A percentile compares a stretch with the other conserved stretches of the same genome.
Evolutionary conservation across 53 echinoderm and acorn worm genomes (phyloP).

Genomic region (Luidia sarsii): DNA sequence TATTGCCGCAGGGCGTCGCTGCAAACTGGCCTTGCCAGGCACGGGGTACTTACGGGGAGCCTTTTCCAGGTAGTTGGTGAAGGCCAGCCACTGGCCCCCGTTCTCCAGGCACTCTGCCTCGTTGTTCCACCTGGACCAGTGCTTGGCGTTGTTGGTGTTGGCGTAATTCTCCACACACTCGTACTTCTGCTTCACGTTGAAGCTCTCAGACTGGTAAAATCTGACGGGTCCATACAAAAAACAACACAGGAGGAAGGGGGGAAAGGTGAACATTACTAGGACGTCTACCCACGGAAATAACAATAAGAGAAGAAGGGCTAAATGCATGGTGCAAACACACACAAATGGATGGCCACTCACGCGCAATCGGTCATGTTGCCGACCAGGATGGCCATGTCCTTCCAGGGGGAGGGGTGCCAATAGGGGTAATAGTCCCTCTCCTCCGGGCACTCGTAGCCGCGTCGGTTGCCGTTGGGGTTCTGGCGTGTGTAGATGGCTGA

Average conservation of each 20-base stretch:
- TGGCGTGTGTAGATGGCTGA: slow-evolving; percentile 95
- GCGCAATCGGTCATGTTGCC: slow-evolving; percentile 78
- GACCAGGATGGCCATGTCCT: slow-evolving; percentile 86
- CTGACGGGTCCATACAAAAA: slow-evolving; percentile 30
- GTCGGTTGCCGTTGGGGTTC: slow-evolving; percentile 92
- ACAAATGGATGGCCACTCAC: slow-evolving; percentile 75
- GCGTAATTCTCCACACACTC: slow-evolving; percentile 88
- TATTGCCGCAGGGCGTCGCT: too few relatives aligned
- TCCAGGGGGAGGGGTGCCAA: slow-evolving; percentile 98
- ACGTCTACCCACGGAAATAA: neutral
- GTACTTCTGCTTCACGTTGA: slow-evolving; percentile 82
- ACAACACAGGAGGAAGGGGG: neutral
- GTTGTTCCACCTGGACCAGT: slow-evolving; percentile 93
- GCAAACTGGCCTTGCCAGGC: too few relatives aligned
- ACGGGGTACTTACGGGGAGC: slow-evolving; percentile 68
- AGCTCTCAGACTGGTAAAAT: slow-evolving; percentile 83
- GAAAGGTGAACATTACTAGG: neutral
- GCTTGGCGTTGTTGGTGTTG: slow-evolving; percentile 58
- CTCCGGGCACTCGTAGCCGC: slow-evolving; percentile 96
- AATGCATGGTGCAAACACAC: too few relatives aligned
- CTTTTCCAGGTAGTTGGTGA: slow-evolving; percentile 86
- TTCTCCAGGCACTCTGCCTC: slow-evolving; percentile 85
- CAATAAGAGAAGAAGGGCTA: too few relatives aligned
- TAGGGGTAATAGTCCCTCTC: slow-evolving; percentile 98
- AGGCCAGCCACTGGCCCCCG: slow-evolving; percentile 81